phyloP scores from a whole-genome alignment of 2,797 vertebrate genomes.

The Clamator glandarius region DNA sequence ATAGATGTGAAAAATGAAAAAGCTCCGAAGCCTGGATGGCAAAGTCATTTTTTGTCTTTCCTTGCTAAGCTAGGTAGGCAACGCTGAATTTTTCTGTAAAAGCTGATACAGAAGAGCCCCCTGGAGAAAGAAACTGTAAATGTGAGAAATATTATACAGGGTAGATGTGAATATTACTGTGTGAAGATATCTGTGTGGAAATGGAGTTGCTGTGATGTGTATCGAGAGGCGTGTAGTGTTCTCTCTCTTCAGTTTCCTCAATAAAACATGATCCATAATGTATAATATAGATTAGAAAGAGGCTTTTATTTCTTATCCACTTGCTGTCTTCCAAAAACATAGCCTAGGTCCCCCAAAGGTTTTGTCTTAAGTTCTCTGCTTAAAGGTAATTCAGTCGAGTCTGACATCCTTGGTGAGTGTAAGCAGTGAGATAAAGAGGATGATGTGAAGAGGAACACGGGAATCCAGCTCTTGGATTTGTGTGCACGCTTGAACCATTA shows the following conservation, averaged over 20 bases:
- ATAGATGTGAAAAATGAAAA: neutral
- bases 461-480: neutral
- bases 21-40: neutral
- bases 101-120: neutral
- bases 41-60: neutral
- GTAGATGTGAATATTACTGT: neutral
- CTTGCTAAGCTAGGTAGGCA: neutral
- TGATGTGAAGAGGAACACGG: accelerated
- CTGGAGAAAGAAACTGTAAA: neutral
- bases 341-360: neutral
- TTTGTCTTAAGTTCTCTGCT: neutral
- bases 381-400: neutral
- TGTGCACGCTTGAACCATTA: accelerated
- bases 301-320: neutral
- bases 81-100: neutral
- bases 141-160: neutral
- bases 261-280: neutral
- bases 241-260: neutral
- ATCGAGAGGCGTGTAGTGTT: neutral
- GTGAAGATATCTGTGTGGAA: neutral
- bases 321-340: neutral
- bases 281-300: neutral
- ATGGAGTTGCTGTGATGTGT: neutral
- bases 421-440: neutral
- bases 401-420: neutral